Evolutionary conservation across 2,113 vertebrate species (phyloP).

Genomic region (Protobothrops mucrosquamatus): DNA sequence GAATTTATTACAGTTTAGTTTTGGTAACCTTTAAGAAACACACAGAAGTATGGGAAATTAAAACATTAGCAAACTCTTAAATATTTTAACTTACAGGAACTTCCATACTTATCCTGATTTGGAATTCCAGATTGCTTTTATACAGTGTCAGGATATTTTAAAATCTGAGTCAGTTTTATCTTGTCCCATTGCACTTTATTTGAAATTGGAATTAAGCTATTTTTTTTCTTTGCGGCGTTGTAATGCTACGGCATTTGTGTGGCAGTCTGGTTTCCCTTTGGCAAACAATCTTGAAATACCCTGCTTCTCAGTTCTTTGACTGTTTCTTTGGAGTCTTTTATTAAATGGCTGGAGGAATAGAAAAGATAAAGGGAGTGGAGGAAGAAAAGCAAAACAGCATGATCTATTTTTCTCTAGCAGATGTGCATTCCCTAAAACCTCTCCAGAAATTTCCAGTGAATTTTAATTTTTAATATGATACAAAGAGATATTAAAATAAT

Average conservation of each 20-base stretch:
- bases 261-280: not conserved
- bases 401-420: not conserved
- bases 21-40: not conserved
- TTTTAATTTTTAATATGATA: not conserved
- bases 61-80: not conserved
- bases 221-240: not conserved
- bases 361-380: not conserved
- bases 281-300: not conserved
- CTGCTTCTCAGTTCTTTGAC: not conserved
- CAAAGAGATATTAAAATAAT: not conserved
- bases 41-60: not conserved
- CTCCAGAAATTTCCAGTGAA: not conserved
- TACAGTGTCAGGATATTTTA: not conserved
- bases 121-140: not conserved
- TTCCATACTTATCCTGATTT: not conserved
- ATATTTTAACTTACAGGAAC: not conserved
- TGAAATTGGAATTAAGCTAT: not conserved
- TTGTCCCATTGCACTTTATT: not conserved
- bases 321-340: not conserved
- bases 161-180: not conserved
- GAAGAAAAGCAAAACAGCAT: not conserved
- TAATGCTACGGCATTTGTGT: not conserved
- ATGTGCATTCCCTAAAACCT: not conserved
- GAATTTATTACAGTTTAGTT: not conserved
- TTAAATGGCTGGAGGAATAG: not conserved